These are phyloP conservation scores for Hesperia comma DNA, from an alignment of 2,888 invertebrate species.

Conservation along the genomic window DNA sequence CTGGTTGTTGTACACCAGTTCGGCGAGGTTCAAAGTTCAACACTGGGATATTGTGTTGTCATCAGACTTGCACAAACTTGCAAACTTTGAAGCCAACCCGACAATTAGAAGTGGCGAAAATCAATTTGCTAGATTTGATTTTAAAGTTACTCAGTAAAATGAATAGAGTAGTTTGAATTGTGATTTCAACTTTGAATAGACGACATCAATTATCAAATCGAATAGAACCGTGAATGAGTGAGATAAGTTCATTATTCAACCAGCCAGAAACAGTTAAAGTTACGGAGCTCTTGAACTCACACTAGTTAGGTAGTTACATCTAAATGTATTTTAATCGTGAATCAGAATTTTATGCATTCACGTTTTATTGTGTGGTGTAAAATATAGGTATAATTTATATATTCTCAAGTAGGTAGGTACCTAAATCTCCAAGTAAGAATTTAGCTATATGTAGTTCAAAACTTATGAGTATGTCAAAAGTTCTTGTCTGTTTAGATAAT, in stretches of 20 bases:
- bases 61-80: slow-evolving; percentile 23
- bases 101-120: slow-evolving; percentile 25
- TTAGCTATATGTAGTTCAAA: no score
- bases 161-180: slow-evolving; percentile 9
- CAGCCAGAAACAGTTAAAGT: background rate
- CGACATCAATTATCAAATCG: slow-evolving; percentile 5
- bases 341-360: background rate
- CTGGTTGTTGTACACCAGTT: slow-evolving; percentile 3
- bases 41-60: slow-evolving; percentile 19
- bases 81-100: slow-evolving; percentile 9
- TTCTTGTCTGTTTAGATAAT: no score
- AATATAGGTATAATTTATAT: no score
- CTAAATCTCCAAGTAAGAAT: no score
- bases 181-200: slow-evolving; percentile 11
- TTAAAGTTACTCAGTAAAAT: slow-evolving; percentile 8
- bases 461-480: no score
- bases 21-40: slow-evolving; percentile 13
- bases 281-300: no score
- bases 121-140: slow-evolving; percentile 22
- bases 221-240: background rate
- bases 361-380: no score
- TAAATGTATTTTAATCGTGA: background rate
- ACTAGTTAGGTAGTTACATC: no score
- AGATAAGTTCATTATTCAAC: background rate
- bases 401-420: no score